Conservation (phyloP, 1,140 invertebrate genomes). For the Euglossa dilemma region DNA sequence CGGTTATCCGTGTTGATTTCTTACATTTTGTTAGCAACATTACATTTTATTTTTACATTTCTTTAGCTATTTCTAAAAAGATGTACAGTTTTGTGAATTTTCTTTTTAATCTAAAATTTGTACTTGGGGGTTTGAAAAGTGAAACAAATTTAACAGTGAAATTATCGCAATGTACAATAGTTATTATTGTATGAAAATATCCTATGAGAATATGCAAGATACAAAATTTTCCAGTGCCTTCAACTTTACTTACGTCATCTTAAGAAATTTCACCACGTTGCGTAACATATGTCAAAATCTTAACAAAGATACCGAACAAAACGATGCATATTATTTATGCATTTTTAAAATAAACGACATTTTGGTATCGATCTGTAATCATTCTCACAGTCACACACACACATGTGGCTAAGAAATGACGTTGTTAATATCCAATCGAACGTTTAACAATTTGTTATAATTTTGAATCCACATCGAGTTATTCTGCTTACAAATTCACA, state of each 20-base stretch:
- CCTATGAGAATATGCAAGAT: background rate
- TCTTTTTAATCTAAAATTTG: too few relatives aligned
- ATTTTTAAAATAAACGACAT: background rate
- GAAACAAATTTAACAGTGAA: too few relatives aligned
- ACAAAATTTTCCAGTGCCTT: background rate
- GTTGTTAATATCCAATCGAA: background rate
- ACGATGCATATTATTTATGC: background rate
- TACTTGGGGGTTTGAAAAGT: too few relatives aligned
- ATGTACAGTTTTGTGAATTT: too few relatives aligned
- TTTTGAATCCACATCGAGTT: background rate
- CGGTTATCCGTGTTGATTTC: too few relatives aligned
- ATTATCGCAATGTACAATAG: too few relatives aligned
- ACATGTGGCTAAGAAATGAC: too few relatives aligned
- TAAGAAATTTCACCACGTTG: background rate
- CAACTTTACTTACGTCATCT: background rate
- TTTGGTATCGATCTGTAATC: background rate
- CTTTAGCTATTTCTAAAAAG: too few relatives aligned
- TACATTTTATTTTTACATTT: too few relatives aligned
- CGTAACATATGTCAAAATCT: background rate
- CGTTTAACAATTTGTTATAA: background rate
- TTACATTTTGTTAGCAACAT: too few relatives aligned
- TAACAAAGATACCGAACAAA: background rate
- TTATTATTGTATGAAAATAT: background rate
- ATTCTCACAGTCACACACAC: background rate
- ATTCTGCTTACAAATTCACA: background rate